phyloP scores from a whole-genome alignment of 2,797 vertebrate genomes.

The Synanceia verrucosa region DNA sequence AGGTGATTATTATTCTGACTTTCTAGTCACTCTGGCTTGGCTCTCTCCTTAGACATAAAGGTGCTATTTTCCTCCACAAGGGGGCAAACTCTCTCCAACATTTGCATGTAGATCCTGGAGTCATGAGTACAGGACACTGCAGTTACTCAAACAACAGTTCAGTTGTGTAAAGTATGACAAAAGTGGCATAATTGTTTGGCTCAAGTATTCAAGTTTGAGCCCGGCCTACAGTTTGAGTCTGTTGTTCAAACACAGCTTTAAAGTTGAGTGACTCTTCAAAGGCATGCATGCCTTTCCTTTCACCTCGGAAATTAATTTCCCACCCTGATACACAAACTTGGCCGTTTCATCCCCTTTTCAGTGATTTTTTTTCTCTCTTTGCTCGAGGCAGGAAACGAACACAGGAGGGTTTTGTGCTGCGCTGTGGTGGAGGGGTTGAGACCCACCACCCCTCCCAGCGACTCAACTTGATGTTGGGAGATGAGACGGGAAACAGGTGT shows the following conservation, averaged over 20 bases:
- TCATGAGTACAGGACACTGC: slow-evolving; percentile 5
- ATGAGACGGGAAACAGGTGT: slow-evolving; percentile 83
- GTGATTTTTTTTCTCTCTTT: slow-evolving; percentile 12
- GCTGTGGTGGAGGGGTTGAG: slow-evolving; percentile 40
- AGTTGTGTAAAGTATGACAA: slow-evolving; percentile 23
- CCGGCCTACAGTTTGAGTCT: slow-evolving; percentile 9
- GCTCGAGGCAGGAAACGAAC: slow-evolving; percentile 67
- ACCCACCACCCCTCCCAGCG: slow-evolving; percentile 38
- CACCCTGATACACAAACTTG: slow-evolving; percentile 57
- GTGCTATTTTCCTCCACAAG: slow-evolving; percentile 65
- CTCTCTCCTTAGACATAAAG: not conserved
- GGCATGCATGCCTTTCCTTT: slow-evolving; percentile 52
- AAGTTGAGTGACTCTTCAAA: slow-evolving; percentile 30
- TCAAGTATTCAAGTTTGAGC: slow-evolving; percentile 8
- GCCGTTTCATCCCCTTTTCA: slow-evolving; percentile 42
- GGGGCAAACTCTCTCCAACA: slow-evolving; percentile 76
- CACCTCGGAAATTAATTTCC: slow-evolving; percentile 66
- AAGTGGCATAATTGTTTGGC: slow-evolving; percentile 31
- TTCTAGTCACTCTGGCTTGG: slow-evolving; percentile 4
- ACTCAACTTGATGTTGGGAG: slow-evolving; percentile 76
- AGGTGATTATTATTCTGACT: slow-evolving; percentile 24
- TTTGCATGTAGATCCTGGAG: slow-evolving; percentile 22
- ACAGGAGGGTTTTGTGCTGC: slow-evolving; percentile 74
- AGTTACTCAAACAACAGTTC: slow-evolving; percentile 12
- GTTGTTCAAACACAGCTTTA: slow-evolving; percentile 40